Percentiles rank a stretch among this genome's conserved stretches.
phyloP scores from a whole-genome alignment of 2,113 vertebrate genomes.

The Ranitomeya imitator region DNA sequence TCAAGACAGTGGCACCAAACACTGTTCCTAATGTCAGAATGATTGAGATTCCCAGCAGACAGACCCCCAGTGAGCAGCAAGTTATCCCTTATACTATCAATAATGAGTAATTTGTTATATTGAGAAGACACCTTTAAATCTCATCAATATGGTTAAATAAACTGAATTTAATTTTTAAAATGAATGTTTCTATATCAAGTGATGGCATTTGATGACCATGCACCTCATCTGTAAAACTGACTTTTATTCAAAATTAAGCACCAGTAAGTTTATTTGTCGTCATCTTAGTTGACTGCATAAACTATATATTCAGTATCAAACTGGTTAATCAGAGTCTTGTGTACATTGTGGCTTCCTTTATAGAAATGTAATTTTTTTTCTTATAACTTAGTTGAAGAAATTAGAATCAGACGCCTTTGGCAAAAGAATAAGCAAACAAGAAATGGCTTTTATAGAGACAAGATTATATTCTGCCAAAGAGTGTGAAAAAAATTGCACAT shows the following conservation, averaged over 20 bases:
- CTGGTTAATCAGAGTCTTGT: constrained; percentile 22
- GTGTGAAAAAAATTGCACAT: constrained; percentile 54
- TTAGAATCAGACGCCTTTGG: constrained; percentile 54
- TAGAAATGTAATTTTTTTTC: constrained; percentile 47
- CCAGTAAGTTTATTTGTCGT: neutral
- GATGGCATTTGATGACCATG: neutral
- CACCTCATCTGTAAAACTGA: neutral
- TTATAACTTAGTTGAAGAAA: constrained; percentile 57
- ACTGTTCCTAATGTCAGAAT: too few relatives aligned
- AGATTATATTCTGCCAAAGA: constrained; percentile 56
- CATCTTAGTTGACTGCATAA: neutral
- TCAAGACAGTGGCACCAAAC: too few relatives aligned
- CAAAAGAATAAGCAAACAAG: constrained; percentile 56
- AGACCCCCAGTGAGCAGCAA: too few relatives aligned
- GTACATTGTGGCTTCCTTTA: constrained; percentile 23
- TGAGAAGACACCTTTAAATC: too few relatives aligned
- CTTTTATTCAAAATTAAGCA: neutral
- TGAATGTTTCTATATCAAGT: neutral
- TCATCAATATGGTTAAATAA: too few relatives aligned
- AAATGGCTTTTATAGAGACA: constrained; percentile 57
- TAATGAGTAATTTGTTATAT: too few relatives aligned
- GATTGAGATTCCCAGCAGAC: too few relatives aligned
- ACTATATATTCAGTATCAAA: constrained; percentile 9
- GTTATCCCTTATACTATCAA: too few relatives aligned
- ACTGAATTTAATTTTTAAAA: neutral